Conservation (phyloP, 2,797 vertebrate genomes). For the Enteromius argenteus region DNA sequence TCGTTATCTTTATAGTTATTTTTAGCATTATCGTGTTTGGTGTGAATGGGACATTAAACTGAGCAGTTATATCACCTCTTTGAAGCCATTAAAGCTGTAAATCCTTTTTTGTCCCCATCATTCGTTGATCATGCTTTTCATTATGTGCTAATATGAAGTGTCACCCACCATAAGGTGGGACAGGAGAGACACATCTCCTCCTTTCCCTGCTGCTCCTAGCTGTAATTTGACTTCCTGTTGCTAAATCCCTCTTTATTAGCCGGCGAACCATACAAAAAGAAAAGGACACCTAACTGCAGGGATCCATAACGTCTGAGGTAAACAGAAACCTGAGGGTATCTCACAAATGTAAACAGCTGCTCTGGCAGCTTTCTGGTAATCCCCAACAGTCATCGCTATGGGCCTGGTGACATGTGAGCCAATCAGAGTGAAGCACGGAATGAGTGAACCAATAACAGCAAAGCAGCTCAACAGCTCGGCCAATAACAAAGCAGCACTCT, state of each 20-base stretch:
- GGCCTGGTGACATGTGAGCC: neutral
- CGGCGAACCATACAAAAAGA: neutral
- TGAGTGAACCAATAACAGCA: neutral
- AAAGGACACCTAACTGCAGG: constrained; percentile 19
- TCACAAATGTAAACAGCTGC: constrained; percentile 27
- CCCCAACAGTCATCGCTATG: neutral
- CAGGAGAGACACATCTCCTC: neutral
- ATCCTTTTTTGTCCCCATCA: neutral
- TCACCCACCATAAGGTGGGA: neutral
- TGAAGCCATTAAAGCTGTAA: neutral
- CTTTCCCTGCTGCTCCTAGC: neutral
- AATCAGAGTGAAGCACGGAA: neutral
- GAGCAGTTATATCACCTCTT: neutral
- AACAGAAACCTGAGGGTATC: constrained; percentile 38
- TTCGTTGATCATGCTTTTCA: neutral
- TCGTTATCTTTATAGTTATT: no score
- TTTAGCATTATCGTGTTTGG: no score
- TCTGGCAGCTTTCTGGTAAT: constrained; percentile 13
- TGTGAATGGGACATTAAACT: neutral
- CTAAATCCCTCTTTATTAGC: neutral
- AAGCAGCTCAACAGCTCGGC: neutral
- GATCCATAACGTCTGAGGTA: constrained; percentile 16
- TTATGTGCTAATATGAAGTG: constrained; percentile 10
- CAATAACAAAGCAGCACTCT: constrained; percentile 14
- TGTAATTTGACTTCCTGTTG: constrained; percentile 21